A percentile compares a stretch with the other conserved stretches of the same genome.
phyloP scores from a whole-genome alignment of 2,888 invertebrate species.

The Tricholauxania praeusta region DNA sequence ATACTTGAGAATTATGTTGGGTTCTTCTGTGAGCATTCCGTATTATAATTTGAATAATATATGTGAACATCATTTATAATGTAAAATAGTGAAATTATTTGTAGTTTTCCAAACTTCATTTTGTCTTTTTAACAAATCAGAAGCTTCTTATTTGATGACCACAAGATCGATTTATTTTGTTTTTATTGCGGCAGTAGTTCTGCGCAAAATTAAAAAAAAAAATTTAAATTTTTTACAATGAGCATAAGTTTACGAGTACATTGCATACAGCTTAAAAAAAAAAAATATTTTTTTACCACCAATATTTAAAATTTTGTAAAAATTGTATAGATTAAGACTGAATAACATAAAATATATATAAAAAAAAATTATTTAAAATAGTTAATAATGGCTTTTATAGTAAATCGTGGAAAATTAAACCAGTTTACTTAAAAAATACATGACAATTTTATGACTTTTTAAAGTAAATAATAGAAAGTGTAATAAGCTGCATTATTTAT shows the following conservation, averaged over 20 bases:
- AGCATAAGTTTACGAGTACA: neutral
- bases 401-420: conserved; percentile 35
- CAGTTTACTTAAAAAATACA: conserved; percentile 2
- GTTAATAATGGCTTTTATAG: neutral
- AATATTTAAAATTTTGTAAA: conserved; percentile 35
- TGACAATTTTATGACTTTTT: conserved; percentile 12
- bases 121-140: no score
- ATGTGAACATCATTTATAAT: no score
- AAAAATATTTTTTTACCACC: conserved; percentile 41
- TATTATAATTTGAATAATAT: no score
- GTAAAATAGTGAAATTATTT: no score
- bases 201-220: conserved; percentile 24
- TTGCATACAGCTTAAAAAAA: conserved; percentile 2
- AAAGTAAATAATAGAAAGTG: conserved; percentile 42
- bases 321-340: conserved; percentile 61
- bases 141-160: no score
- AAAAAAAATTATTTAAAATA: neutral
- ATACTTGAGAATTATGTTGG: no score
- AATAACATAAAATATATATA: conserved; percentile 47
- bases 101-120: no score
- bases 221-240: no score
- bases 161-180: no score
- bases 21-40: no score
- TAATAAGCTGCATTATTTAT: conserved; percentile 35
- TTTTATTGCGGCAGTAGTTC: neutral